Base-by-base conservation (phyloP, 2,797 vertebrate species). In the Jordanella pulchra region DNA sequence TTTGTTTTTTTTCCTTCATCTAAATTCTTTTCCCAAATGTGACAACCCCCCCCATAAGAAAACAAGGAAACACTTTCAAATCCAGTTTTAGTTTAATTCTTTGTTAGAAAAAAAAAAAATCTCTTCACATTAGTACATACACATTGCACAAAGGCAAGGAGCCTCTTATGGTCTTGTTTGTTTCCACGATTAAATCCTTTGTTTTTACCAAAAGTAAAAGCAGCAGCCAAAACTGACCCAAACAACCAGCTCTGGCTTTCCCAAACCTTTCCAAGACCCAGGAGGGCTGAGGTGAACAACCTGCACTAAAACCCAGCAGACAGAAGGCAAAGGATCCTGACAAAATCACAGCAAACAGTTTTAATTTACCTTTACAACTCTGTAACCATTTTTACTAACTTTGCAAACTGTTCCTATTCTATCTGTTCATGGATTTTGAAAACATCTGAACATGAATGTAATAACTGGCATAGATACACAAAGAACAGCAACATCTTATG, bases 81-180 rank as follows among this genome's bases (percentile, higher is more conserved):
- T 89, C 76, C 87, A 88, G 75, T 88, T 92, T 88, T 75, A 85
- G 80, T 90, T 93, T 93, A 90, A 89, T 92, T 89, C 61, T 61
- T 86, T 85, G 87, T 81, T 75, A 87, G 77, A 89, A 86, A 86
- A 85, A 84, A 53, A 80, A 83, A 84, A 84, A 82, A 87, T 65
- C 77, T 86, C 75, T 89, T 87, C 83, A 92, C 86, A 84, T 90
- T 85, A 91, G 79, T 74, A 92, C 87, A 86, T 88, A 90, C 66
- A 79, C 85, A 88, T 91, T 89, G 88, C 91, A 93, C 90, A 85
- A 61, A 83, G 76, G 85, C 82, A 85, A 68, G 79, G 48, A 77
- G 69, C 71, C 76, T 25, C 67, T 90, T 69, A 17, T 55, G 14
- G 32, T 51, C 54, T 61, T 28, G 7, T 30, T 3, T 67, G 69